Evolutionary conservation across 2,888 invertebrate species (phyloP), one percentile per base, ranked within the genome.

Genomic region (Lasioglossum leucozonium): DNA sequence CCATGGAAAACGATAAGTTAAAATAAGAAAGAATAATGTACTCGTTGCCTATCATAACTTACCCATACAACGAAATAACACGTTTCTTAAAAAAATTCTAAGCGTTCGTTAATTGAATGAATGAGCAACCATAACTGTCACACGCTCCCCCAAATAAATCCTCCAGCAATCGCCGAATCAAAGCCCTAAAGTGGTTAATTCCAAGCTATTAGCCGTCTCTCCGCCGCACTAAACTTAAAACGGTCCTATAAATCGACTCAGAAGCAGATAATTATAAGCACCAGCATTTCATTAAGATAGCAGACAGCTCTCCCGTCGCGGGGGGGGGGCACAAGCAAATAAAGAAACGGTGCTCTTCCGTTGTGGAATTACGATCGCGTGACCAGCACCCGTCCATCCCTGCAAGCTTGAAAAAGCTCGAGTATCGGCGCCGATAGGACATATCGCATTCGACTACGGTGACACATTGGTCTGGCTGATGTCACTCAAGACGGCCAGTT

Each of bases 351-450:
- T n/a, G 55, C 34, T n/a, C 37, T 42, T 42, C 26, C 47, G n/a
- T 5, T 26, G 40, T 37, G 77, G 77, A 85, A 82, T 86, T 72
- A 75, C 69, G 71, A 72, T 85, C 80, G 85, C 85, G 85, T 85
- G 85, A 85, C 58, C 18, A 11, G 0, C 13, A 40, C 47, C 22
- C 77, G 71, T 80, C 40, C 55, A 67, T 83, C 55, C 34, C 1
- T 51, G 51, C 51, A 10, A n/a, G n/a, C 51, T n/a, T 51, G 22
- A 51, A 51, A 51, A 51, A 51, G 51, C 22, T 22, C 22, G 51
- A 51, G n/a, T 18, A 22, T 26, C 13, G 13, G 34, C 44, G 34
- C 22, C 10, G n/a, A 51, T n/a, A 51, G 51, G 51, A n/a, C 51
- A 51, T n/a, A n/a, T n/a, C 22, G 51, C 22, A 22, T 18, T 22